phyloP scores from a whole-genome alignment of 2,113 vertebrate species.

The Hippocampus comes region DNA sequence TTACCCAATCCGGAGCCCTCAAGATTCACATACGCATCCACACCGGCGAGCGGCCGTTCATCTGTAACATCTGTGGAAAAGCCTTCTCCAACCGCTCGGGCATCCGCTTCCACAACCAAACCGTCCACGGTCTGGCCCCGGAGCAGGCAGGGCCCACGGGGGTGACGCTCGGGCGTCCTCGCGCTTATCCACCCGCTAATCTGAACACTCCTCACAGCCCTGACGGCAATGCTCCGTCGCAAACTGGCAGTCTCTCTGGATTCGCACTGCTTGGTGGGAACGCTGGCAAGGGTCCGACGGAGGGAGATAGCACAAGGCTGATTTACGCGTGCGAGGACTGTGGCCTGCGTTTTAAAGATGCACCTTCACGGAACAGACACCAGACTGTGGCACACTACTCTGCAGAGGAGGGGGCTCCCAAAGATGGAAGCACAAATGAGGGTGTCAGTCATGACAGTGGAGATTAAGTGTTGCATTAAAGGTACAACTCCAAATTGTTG shows the following conservation, averaged over 20 bases:
- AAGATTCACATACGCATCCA: conserved; percentile 75
- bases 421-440: conserved; percentile 11
- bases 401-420: conserved; percentile 36
- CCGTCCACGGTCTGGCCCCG: conserved; percentile 64
- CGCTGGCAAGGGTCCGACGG: conserved; percentile 20
- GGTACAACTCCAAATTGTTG: neutral
- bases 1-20: conserved; percentile 77
- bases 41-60: conserved; percentile 73
- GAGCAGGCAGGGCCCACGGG: conserved; percentile 41
- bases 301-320: conserved; percentile 14
- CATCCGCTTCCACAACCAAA: conserved; percentile 75
- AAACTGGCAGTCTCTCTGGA: neutral
- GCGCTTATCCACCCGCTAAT: conserved; percentile 17
- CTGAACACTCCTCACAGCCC: conserved; percentile 10
- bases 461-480: neutral
- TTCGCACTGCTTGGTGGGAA: neutral
- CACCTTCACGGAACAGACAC: conserved; percentile 73
- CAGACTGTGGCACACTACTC: conserved; percentile 72
- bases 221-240: neutral
- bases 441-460: conserved; percentile 14
- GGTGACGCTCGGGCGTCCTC: conserved; percentile 35
- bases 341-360: conserved; percentile 72
- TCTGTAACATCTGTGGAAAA: conserved; percentile 74
- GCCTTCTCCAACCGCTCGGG: conserved; percentile 76
- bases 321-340: conserved; percentile 75